A percentile compares a stretch with the other conserved stretches of the same genome.
phyloP scores from a whole-genome alignment of 2,888 invertebrate genomes.

The Ecliptopera silaceata region DNA sequence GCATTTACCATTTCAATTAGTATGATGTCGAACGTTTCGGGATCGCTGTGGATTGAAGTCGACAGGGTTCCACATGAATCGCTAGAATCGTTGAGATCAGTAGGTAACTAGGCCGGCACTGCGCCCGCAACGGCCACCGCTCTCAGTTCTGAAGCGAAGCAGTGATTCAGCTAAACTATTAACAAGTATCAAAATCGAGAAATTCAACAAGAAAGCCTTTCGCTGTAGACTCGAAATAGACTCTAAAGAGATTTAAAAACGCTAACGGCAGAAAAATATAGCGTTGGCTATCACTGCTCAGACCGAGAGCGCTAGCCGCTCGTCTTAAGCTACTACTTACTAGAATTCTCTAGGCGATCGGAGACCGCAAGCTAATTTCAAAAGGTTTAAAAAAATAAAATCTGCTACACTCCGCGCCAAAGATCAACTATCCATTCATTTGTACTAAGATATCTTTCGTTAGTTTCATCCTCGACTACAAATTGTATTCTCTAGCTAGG shows the following conservation, averaged over 20 bases:
- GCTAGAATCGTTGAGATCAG: slow-evolving; percentile 66
- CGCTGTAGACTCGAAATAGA: slow-evolving; percentile 59
- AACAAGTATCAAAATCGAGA: slow-evolving; percentile 49
- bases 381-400: slow-evolving; percentile 84
- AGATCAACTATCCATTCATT: neutral
- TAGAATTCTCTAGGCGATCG: slow-evolving; percentile 78
- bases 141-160: slow-evolving; percentile 61
- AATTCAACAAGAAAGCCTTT: slow-evolving; percentile 53
- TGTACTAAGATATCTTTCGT: no score
- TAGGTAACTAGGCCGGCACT: slow-evolving; percentile 57
- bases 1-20: slow-evolving; percentile 12
- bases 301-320: slow-evolving; percentile 75
- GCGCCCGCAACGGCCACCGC: slow-evolving; percentile 66
- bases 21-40: slow-evolving; percentile 6
- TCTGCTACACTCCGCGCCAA: slow-evolving; percentile 59
- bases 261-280: slow-evolving; percentile 53
- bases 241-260: slow-evolving; percentile 54
- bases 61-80: slow-evolving; percentile 49
- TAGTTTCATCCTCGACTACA: no score
- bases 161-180: slow-evolving; percentile 47
- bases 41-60: slow-evolving; percentile 16
- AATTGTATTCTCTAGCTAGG: no score
- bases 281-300: slow-evolving; percentile 47
- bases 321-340: slow-evolving; percentile 80
- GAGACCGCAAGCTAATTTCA: slow-evolving; percentile 81